A percentile compares a stretch with the other conserved stretches of the same genome.
Conservation (phyloP, 2,797 vertebrate species). For the Oreochromis mossambicus region DNA sequence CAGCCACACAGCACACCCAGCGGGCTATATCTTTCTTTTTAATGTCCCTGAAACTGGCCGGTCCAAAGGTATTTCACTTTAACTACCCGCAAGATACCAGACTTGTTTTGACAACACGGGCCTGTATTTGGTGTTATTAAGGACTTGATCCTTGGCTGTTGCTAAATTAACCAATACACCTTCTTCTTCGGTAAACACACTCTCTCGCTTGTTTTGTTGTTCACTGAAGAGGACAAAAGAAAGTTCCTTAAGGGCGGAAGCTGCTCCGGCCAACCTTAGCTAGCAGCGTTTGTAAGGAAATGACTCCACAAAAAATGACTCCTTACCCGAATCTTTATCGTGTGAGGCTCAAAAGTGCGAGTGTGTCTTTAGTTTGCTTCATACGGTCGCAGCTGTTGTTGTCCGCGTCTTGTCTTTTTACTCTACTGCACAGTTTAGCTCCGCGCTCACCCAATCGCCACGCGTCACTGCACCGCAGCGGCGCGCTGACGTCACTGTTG, state of each 20-base stretch:
- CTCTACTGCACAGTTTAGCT: slow-evolving; percentile 34
- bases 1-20: slow-evolving; percentile 43
- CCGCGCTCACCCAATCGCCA: slow-evolving; percentile 61
- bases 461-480: slow-evolving; percentile 31
- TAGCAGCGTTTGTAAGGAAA: neutral
- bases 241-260: slow-evolving; percentile 67
- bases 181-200: neutral
- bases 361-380: slow-evolving; percentile 12
- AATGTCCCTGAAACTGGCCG: neutral
- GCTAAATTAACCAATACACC: neutral
- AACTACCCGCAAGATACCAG: neutral
- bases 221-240: slow-evolving; percentile 74
- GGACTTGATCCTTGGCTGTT: neutral
- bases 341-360: neutral
- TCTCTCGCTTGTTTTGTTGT: slow-evolving; percentile 50
- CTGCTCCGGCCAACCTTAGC: neutral
- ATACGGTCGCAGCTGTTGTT: slow-evolving; percentile 33
- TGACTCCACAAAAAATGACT: rapidly evolving
- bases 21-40: neutral
- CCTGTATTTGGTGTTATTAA: neutral
- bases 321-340: slow-evolving; percentile 56
- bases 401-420: slow-evolving; percentile 17
- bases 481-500: slow-evolving; percentile 77
- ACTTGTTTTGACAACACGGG: neutral
- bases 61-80: slow-evolving; percentile 56